Base-by-base conservation (phyloP, 2,113 vertebrate genomes). In the Eudyptes chrysolophus region DNA sequence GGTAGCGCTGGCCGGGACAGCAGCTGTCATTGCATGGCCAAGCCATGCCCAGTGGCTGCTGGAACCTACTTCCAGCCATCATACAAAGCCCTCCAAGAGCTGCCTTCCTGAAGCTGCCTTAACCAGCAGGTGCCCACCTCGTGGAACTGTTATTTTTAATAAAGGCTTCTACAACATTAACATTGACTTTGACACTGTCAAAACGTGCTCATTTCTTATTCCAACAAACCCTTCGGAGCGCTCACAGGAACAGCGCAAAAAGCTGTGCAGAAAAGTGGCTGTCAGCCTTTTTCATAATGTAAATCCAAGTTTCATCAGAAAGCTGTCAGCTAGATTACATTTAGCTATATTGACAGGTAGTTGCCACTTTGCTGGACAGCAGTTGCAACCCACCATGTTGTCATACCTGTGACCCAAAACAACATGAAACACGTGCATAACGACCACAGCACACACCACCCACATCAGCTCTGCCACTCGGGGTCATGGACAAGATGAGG, bases 1-100 rank as follows among this genome's bases (percentile, higher is more conserved):
- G 2, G 1, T 25, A 60, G n/a, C 1, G 0, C n/a, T 80, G 29
- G 34, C 16, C 2, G 0, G 22, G 20, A 25, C 2, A 20, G 52
- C 30, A 68, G 81, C 21, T 69, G 29, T 4, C n/a, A 51, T 21
- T 49, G 27, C 15, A 16, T 18, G 42, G 26, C 54, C 74, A 82
- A 64, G 55, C 29, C 36, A 7, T 58, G 18, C 14, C 29, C 13
- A 9, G 12, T 25, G 12, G 60, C 58, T 57, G 16, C 49, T 60
- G n/a, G 61, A 78, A 52, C 30, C 21, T 34, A 7, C 15, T 84
- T 84, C 18, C 46, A 77, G 46, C 16, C 61, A 36, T 16, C 1
- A 0, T 42, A 17, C 7, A 54, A 71, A 20, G 2, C 3, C 19
- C 20, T 89, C 36, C 38, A 78, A 81, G 51, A 62, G 13, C 42